phyloP scores from a whole-genome alignment of 2,113 vertebrate species.

The Hemiprocne comata region DNA sequence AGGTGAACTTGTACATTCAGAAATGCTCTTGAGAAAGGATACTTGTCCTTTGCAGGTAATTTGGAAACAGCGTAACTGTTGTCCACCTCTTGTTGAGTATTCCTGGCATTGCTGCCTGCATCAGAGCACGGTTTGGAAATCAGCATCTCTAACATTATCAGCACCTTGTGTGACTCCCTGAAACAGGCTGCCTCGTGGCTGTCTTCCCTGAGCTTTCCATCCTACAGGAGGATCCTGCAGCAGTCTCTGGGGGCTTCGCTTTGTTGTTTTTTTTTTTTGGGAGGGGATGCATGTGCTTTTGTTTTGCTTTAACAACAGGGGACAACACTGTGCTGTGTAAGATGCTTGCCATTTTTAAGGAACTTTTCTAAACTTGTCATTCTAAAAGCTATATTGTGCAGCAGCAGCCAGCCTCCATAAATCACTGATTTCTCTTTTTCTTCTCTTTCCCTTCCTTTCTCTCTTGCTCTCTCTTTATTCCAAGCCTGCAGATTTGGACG shows the following conservation, averaged over 20 bases:
- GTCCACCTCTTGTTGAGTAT: not conserved
- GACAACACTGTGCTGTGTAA: conserved; percentile 26
- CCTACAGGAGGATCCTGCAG: not conserved
- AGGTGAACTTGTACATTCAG: not conserved
- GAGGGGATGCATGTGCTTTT: not conserved
- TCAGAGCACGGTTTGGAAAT: not conserved
- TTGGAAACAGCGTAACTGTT: not conserved
- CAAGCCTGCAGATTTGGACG: conserved; percentile 84
- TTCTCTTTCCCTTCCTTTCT: conserved; percentile 45
- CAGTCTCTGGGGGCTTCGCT: not conserved
- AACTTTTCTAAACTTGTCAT: conserved; percentile 30
- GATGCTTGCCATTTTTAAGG: conserved; percentile 25
- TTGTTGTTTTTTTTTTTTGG: not conserved
- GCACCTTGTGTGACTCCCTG: not conserved
- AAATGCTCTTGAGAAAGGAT: not conserved
- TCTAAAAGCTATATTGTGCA: conserved; percentile 43
- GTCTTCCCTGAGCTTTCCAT: not conserved
- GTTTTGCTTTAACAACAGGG: not conserved
- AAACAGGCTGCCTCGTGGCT: not conserved
- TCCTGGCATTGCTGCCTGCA: accelerated
- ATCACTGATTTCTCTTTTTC: conserved; percentile 51
- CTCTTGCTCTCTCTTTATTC: conserved; percentile 32
- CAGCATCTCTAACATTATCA: not conserved
- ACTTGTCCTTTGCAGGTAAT: not conserved
- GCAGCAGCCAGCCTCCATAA: conserved; percentile 54